Evolutionary conservation across 2,113 vertebrate genomes (phyloP).

Genomic region (Zeus faber): DNA sequence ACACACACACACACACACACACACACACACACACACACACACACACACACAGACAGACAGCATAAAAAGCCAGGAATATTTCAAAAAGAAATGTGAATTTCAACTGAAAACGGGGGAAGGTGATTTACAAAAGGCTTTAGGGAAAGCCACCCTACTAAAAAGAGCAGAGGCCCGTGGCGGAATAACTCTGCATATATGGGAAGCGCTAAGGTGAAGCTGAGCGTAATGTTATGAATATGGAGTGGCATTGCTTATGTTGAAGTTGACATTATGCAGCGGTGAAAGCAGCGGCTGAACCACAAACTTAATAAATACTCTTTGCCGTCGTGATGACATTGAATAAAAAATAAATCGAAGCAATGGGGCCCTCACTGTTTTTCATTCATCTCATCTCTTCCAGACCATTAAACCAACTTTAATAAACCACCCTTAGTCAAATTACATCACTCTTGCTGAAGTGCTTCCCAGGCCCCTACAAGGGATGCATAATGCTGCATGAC

Average conservation of each 20-base stretch:
- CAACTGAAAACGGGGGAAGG: slow-evolving; percentile 59
- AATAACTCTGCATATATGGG: slow-evolving; percentile 45
- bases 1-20: slow-evolving; percentile 13
- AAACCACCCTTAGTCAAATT: slow-evolving; percentile 2
- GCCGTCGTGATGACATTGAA: slow-evolving; percentile 17
- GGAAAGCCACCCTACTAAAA: slow-evolving; percentile 47
- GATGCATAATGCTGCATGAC: not conserved
- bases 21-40: slow-evolving; percentile 11
- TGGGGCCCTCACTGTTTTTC: slow-evolving; percentile 2
- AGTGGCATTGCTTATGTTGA: slow-evolving; percentile 20
- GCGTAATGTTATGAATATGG: slow-evolving; percentile 45
- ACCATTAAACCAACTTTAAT: slow-evolving; percentile 17
- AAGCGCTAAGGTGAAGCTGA: slow-evolving; percentile 42
- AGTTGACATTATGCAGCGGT: slow-evolving; percentile 23
- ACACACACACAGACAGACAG: slow-evolving; percentile 7
- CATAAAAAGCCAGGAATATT: slow-evolving; percentile 27
- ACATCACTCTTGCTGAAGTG: not conserved
- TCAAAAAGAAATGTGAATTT: slow-evolving; percentile 62
- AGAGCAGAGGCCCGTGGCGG: slow-evolving; percentile 39
- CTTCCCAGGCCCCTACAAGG: not conserved
- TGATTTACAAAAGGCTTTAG: slow-evolving; percentile 64
- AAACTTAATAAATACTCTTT: slow-evolving; percentile 25
- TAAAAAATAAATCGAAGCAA: slow-evolving; percentile 23
- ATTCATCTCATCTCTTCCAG: slow-evolving; percentile 17
- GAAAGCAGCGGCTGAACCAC: slow-evolving; percentile 2